Conservation (phyloP, 1,140 invertebrate species). For the Lepidostoma basale region DNA sequence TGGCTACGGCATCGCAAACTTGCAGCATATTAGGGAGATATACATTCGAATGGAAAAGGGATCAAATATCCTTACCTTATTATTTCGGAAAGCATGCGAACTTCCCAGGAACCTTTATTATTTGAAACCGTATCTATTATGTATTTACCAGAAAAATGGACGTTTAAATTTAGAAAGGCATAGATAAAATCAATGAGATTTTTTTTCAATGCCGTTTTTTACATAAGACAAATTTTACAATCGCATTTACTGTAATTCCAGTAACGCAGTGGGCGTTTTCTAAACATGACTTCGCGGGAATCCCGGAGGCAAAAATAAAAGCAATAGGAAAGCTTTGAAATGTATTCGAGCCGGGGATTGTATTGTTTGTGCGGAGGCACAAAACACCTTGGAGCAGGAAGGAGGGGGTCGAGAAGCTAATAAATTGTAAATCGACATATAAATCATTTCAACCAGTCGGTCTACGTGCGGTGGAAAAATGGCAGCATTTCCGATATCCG, state of each 20-base stretch:
- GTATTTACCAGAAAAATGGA: too few relatives aligned
- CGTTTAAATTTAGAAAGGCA: too few relatives aligned
- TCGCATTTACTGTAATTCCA: not conserved
- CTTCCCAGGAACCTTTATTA: too few relatives aligned
- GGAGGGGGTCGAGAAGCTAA: slow-evolving; percentile 22
- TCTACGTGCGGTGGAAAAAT: slow-evolving; percentile 32
- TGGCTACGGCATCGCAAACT: too few relatives aligned
- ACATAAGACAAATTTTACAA: too few relatives aligned
- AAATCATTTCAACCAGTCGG: slow-evolving; percentile 33
- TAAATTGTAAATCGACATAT: slow-evolving; percentile 36
- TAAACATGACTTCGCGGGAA: slow-evolving; percentile 8
- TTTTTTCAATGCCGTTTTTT: too few relatives aligned
- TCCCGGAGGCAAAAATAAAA: not conserved
- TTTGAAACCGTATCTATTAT: too few relatives aligned
- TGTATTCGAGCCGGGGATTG: not conserved
- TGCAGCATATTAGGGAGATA: too few relatives aligned
- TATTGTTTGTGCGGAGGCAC: slow-evolving; percentile 8
- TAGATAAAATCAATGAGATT: too few relatives aligned
- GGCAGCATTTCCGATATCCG: slow-evolving; percentile 36
- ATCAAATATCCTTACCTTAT: too few relatives aligned
- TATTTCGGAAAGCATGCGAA: too few relatives aligned
- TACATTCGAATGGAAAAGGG: too few relatives aligned
- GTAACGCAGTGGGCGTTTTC: not conserved
- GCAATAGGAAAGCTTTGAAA: slow-evolving; percentile 20
- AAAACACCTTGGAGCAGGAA: slow-evolving; percentile 8